Conservation (phyloP, 2,888 invertebrate genomes). For the Folsomia manolachei region DNA sequence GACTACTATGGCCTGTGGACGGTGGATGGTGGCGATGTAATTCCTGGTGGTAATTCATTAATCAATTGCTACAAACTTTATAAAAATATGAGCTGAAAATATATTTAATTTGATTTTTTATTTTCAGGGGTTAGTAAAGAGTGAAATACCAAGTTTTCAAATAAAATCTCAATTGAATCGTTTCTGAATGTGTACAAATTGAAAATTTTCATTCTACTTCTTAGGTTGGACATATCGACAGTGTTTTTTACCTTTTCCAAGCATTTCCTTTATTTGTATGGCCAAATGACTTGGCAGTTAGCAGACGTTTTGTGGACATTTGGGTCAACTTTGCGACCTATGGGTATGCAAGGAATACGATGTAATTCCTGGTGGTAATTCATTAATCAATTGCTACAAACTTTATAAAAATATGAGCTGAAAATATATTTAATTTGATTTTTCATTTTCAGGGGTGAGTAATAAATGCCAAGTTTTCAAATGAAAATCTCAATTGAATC, state of each 20-base stretch:
- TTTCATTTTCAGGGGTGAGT: neutral
- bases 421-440: constrained; percentile 4
- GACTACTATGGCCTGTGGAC: constrained; percentile 26
- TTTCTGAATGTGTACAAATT: no score
- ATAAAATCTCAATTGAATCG: no score
- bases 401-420: no score
- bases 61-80: no score
- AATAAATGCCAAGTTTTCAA: neutral
- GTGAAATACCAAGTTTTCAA: neutral
- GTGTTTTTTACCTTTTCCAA: constrained; percentile 28
- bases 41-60: neutral
- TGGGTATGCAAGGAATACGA: constrained; percentile 27
- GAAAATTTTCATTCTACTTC: neutral
- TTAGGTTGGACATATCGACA: neutral
- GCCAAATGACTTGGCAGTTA: constrained; percentile 15
- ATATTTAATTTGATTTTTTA: neutral
- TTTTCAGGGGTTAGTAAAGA: neutral
- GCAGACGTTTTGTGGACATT: constrained; percentile 20
- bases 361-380: constrained; percentile 3
- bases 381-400: no score
- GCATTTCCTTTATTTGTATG: constrained; percentile 5
- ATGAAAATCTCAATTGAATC: no score
- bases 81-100: no score
- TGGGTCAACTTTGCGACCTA: constrained; percentile 34
- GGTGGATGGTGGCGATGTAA: neutral